A percentile compares a stretch with the other conserved stretches of the same genome.
Evolutionary conservation across 1,140 invertebrate species (phyloP).

Genomic region (Dendrolimus kikuchii): DNA sequence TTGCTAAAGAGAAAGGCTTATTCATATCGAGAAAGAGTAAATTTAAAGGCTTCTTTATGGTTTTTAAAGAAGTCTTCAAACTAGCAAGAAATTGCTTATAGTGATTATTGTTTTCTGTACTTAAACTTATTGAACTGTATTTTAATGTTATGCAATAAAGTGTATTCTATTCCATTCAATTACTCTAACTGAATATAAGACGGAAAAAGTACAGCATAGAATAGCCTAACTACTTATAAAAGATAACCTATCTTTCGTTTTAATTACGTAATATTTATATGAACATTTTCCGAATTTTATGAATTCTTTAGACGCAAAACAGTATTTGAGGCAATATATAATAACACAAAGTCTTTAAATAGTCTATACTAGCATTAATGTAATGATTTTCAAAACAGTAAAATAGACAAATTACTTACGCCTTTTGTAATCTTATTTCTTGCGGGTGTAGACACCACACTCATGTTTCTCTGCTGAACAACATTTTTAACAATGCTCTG

Average conservation of each 20-base stretch:
- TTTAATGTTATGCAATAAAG: no score
- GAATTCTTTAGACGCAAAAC: constrained; percentile 2
- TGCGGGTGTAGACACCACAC: constrained; percentile 35
- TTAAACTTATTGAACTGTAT: background rate
- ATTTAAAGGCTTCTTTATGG: background rate
- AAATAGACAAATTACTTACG: constrained; percentile 32
- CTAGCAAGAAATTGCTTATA: background rate
- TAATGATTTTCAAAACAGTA: constrained; percentile 8
- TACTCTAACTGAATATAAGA: no score
- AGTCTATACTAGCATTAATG: background rate
- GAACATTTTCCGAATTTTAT: background rate
- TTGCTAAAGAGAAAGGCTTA: no score
- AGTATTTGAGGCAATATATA: background rate
- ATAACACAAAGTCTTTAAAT: background rate
- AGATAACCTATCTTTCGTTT: constrained; percentile 11
- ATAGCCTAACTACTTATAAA: no score
- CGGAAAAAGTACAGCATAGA: no score
- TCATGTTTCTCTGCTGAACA: constrained; percentile 48
- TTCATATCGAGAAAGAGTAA: background rate
- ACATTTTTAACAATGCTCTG: constrained; percentile 43
- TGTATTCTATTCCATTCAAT: no score
- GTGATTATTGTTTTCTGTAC: background rate
- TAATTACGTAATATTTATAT: constrained; percentile 18
- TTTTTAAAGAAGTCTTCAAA: background rate
- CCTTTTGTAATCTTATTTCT: constrained; percentile 45